Evolutionary conservation across 2,113 vertebrate species (phyloP).

Genomic region (Maccullochella peelii): DNA sequence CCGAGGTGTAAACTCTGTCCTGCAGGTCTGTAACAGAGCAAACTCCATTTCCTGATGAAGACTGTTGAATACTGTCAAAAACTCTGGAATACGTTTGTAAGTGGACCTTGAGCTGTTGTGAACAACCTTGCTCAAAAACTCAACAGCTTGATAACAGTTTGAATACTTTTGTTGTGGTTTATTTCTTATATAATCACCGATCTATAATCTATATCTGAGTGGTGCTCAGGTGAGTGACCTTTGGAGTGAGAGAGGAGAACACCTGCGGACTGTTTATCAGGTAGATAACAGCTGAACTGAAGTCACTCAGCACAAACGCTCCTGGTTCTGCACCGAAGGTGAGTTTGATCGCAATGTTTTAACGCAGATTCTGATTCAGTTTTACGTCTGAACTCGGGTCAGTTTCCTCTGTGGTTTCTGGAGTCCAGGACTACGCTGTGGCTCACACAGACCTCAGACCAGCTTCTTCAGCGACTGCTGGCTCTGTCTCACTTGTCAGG

Average conservation of each 20-base stretch:
- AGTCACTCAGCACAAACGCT: not conserved
- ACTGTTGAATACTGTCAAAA: not conserved
- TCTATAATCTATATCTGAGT: not conserved
- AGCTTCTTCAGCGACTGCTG: no score
- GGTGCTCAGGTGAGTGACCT: conserved; percentile 13
- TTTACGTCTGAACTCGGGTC: not conserved
- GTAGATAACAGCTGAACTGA: conserved; percentile 14
- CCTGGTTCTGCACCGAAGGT: not conserved
- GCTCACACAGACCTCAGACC: not conserved
- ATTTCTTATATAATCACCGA: not conserved
- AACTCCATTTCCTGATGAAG: not conserved
- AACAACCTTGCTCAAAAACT: not conserved
- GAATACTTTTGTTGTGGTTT: not conserved
- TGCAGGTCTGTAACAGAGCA: no score
- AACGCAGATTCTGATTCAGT: not conserved
- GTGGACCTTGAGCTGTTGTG: not conserved
- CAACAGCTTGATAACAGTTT: not conserved
- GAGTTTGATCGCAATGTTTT: not conserved
- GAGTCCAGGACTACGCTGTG: not conserved
- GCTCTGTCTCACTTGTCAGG: no score
- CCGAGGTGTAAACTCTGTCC: no score
- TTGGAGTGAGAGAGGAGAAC: conserved; percentile 15
- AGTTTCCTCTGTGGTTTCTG: not conserved
- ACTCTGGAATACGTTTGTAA: not conserved
- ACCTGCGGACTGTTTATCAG: conserved; percentile 19